Evolutionary conservation across 2,113 vertebrate genomes (phyloP), one percentile per base, ranked within the genome.

Genomic region (Rafetus swinhoei): DNA sequence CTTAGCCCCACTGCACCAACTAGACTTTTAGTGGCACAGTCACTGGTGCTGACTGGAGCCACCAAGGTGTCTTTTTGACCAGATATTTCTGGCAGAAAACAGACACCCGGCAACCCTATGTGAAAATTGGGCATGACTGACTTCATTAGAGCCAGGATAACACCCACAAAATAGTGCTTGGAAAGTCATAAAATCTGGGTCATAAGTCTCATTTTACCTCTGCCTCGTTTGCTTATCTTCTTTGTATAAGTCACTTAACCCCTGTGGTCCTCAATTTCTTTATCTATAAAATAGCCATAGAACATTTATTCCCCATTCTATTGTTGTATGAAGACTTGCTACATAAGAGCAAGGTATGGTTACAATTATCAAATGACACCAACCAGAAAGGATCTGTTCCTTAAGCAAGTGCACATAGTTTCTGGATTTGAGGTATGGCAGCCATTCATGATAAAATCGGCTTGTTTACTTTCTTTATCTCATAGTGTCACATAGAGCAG

Each of bases 401-500:
- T 94, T 79, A 86, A 85, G 60, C 22, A 76, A 50, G 50, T 62
- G 22, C 65, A 77, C 65, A 82, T 80, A 52, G 74, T 80, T 92
- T 65, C 32, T 69, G 88, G 86, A 79, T 95, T 54, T 96, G 81
- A 94, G 85, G 57, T 79, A 85, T 92, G 84, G 54, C 62, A 87
- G 35, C 72, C 5, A 4, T 88, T 96, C 86, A 90, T 93, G 79
- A 83, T 92, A 85, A 87, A 94, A 52, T 79, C 87, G 90, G 69
- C 35, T 86, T 97, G 92, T 97, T 97, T 97, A 90, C 91, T 94
- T 82, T 86, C 88, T 96, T 95, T 91, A 89, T 90, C 94, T 97
- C 94, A 95, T 97, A 94, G 96, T 97, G 95, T 97, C 95, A 96
- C 89, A 95, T 65, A 97, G 89, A 92, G 90, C 74, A 81, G 89